phyloP scores from a whole-genome alignment of 2,888 invertebrate species.

The Chrysolina haemoptera region DNA sequence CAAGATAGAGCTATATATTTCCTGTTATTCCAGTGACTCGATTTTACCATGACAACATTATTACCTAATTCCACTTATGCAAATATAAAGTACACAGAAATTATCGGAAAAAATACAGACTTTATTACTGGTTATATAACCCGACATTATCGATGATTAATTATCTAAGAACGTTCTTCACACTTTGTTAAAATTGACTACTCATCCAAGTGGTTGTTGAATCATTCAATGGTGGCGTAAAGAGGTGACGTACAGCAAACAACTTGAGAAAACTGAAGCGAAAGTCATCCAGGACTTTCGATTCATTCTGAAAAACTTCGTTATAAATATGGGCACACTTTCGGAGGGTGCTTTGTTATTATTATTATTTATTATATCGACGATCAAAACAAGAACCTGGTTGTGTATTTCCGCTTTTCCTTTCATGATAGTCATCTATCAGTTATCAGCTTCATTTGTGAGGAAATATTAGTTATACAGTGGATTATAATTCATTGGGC shows the following conservation, averaged over 20 bases:
- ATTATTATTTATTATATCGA: too few relatives aligned
- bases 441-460: too few relatives aligned
- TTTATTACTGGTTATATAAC: neutral
- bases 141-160: neutral
- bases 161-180: slow-evolving; percentile 6
- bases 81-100: neutral
- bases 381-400: too few relatives aligned
- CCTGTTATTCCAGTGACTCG: neutral
- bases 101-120: neutral
- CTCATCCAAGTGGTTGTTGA: neutral
- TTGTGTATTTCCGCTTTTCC: too few relatives aligned
- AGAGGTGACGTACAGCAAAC: neutral
- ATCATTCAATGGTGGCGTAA: too few relatives aligned
- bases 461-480: too few relatives aligned
- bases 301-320: too few relatives aligned
- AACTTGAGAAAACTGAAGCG: neutral
- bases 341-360: too few relatives aligned
- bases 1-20: neutral
- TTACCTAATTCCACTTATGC: slow-evolving; percentile 16
- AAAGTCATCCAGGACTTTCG: neutral
- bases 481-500: too few relatives aligned
- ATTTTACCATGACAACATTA: neutral
- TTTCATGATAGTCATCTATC: too few relatives aligned
- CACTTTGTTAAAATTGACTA: slow-evolving; percentile 10
- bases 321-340: too few relatives aligned